Conservation (phyloP, 2,888 invertebrate species). For the Tineola bisselliella region DNA sequence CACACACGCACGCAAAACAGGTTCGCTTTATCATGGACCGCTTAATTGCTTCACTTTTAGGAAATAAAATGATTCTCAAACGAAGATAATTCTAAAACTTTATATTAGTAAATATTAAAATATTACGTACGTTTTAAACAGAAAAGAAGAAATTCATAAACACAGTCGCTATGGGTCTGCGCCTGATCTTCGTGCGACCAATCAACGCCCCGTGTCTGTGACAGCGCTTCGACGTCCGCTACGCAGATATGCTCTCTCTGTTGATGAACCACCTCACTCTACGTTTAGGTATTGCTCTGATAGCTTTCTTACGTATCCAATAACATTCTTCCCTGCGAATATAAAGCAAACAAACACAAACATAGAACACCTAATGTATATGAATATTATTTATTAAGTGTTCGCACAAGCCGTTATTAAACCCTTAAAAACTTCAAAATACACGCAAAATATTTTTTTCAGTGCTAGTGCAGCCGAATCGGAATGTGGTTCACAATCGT, state of each 20-base stretch:
- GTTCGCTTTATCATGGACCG: slow-evolving; percentile 18
- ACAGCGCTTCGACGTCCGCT: slow-evolving; percentile 60
- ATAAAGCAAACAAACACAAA: no score
- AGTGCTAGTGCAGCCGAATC: slow-evolving; percentile 58
- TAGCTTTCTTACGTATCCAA: no score
- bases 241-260: slow-evolving; percentile 83
- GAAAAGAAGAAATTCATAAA: not conserved
- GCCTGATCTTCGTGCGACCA: slow-evolving; percentile 62
- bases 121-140: no score
- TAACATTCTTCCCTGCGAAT: no score
- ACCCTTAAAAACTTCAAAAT: no score
- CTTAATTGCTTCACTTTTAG: not conserved
- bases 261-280: slow-evolving; percentile 75
- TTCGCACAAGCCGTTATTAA: no score
- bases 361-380: no score
- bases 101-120: no score
- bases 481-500: slow-evolving; percentile 72
- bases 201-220: slow-evolving; percentile 41
- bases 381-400: no score
- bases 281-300: slow-evolving; percentile 60
- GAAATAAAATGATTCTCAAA: no score
- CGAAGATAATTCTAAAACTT: no score
- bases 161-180: slow-evolving; percentile 66
- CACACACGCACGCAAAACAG: slow-evolving; percentile 40
- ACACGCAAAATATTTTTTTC: not conserved